A percentile compares a stretch with the other conserved stretches of the same genome.
phyloP scores from a whole-genome alignment of 2,113 vertebrate species.

The Phoenicopterus ruber region DNA sequence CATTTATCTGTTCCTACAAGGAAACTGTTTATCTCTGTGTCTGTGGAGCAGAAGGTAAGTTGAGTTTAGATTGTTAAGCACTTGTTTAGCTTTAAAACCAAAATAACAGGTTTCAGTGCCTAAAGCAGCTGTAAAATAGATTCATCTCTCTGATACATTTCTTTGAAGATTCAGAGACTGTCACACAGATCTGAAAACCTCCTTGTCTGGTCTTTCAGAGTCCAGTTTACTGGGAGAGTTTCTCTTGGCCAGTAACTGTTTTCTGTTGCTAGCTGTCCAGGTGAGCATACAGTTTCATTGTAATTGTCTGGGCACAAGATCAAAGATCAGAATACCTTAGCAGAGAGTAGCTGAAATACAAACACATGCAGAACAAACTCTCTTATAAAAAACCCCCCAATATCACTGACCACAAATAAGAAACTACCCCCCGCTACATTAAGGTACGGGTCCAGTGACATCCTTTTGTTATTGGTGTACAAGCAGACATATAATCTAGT shows the following conservation, averaged over 20 bases:
- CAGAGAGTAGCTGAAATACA: background rate
- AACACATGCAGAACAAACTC: background rate
- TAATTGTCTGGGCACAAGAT: background rate
- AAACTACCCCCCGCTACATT: rapidly evolving
- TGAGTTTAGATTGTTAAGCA: background rate
- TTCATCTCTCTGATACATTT: background rate
- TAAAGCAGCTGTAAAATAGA: background rate
- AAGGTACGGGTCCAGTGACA: background rate
- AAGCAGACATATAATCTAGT: background rate
- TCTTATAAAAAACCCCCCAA: rapidly evolving
- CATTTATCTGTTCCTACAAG: background rate
- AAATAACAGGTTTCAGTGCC: background rate
- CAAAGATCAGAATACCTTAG: background rate
- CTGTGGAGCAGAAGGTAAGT: background rate
- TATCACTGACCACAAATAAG: background rate
- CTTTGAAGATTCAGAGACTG: background rate
- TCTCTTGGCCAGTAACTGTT: background rate
- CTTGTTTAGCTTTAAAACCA: background rate
- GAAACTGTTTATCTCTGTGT: background rate
- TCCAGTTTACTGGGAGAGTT: background rate
- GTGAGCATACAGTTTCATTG: background rate
- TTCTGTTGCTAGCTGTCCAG: background rate
- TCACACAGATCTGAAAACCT: background rate
- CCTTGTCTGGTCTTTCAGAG: background rate
- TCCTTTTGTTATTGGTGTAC: background rate